A percentile compares a stretch with the other conserved stretches of the same genome.
These are phyloP conservation scores for Hemaris fuciformis DNA, from an alignment of 2,888 invertebrate genomes.

Conservation along the genomic window DNA sequence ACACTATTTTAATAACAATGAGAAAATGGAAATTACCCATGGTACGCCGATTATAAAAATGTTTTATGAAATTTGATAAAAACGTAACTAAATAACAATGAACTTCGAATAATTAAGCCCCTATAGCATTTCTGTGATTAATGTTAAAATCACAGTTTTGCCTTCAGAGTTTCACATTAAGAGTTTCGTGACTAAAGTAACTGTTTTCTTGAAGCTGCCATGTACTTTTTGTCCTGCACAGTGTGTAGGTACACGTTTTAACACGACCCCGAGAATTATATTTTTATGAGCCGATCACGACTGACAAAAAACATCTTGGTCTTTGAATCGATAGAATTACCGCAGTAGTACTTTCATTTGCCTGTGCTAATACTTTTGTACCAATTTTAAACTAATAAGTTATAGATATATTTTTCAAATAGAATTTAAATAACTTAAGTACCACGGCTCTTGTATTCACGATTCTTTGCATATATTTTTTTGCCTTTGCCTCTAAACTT, in stretches of 20 bases:
- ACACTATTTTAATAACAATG: background rate
- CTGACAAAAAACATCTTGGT: background rate
- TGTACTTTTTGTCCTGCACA: constrained; percentile 8
- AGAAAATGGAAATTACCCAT: background rate
- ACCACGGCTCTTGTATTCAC: too few relatives aligned
- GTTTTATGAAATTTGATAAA: background rate
- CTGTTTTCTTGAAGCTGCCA: background rate
- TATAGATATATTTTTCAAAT: too few relatives aligned
- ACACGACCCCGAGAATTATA: background rate
- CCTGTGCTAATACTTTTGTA: too few relatives aligned
- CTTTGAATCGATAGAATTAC: background rate
- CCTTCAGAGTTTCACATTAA: background rate
- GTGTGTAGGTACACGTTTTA: background rate
- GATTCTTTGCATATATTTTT: too few relatives aligned
- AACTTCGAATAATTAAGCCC: background rate
- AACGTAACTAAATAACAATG: constrained; percentile 7
- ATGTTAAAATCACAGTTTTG: background rate
- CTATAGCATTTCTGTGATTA: background rate
- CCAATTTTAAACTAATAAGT: too few relatives aligned
- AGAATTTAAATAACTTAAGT: too few relatives aligned
- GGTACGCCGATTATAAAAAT: background rate
- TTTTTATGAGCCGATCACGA: constrained; percentile 10
- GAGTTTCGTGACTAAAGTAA: background rate
- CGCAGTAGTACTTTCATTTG: background rate
- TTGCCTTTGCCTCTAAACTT: too few relatives aligned